phyloP scores from a whole-genome alignment of 2,113 vertebrate genomes.

The Gallinago jamesoni region DNA sequence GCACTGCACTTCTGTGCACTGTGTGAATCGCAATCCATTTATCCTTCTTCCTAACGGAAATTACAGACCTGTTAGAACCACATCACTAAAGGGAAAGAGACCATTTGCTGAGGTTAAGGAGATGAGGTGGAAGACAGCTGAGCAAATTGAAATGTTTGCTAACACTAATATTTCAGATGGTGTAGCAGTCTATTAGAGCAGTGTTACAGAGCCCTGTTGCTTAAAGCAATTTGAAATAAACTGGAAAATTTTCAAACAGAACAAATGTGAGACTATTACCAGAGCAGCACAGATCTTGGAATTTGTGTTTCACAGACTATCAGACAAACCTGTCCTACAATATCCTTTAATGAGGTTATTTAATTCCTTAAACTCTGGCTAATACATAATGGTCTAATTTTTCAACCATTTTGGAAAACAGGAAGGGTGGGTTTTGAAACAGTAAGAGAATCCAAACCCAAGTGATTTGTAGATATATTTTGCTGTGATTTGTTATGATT shows the following conservation, averaged over 20 bases:
- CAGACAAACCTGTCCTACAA: not conserved
- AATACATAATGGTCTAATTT: not conserved
- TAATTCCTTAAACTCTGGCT: not conserved
- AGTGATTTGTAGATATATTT: not conserved
- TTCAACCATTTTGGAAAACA: not conserved
- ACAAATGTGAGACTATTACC: not conserved
- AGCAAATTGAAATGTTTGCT: slow-evolving; percentile 2
- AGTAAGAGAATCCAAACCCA: not conserved
- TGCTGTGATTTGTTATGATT: fast-evolving
- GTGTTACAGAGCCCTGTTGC: not conserved
- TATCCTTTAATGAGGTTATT: not conserved
- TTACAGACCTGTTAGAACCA: not conserved
- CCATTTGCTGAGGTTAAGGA: not conserved
- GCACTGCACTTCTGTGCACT: fast-evolving
- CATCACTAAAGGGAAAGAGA: not conserved
- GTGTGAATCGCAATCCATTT: not conserved
- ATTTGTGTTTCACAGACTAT: not conserved
- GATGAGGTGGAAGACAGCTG: not conserved
- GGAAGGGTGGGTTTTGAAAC: not conserved
- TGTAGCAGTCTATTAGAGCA: not conserved
- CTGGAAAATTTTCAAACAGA: not conserved
- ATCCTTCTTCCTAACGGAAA: not conserved
- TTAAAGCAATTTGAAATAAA: not conserved
- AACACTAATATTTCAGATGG: not conserved
- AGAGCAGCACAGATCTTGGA: not conserved